phyloP scores from a whole-genome alignment of 2,888 invertebrate species.

The Pelosia muscerda region DNA sequence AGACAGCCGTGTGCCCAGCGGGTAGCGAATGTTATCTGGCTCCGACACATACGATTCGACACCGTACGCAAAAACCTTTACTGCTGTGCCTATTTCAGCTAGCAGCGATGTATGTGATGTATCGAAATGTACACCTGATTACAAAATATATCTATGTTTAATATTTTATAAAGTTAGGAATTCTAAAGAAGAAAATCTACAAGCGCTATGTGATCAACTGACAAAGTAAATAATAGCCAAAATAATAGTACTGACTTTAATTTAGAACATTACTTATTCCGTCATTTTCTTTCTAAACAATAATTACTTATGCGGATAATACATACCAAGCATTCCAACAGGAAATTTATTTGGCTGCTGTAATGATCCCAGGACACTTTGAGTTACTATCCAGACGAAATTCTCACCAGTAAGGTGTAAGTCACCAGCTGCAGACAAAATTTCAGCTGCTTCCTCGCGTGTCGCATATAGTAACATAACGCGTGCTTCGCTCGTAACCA shows the following conservation, averaged over 20 bases:
- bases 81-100: conserved; percentile 95
- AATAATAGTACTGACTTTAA: too few relatives aligned
- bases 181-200: too few relatives aligned
- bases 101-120: conserved; percentile 94
- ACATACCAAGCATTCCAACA: conserved; percentile 95
- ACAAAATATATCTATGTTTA: background rate
- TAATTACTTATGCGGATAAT: background rate
- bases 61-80: conserved; percentile 96
- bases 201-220: too few relatives aligned
- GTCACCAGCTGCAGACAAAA: conserved; percentile 91
- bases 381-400: conserved; percentile 98
- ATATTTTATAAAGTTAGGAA: background rate
- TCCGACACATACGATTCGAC: conserved; percentile 95
- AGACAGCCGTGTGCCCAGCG: conserved; percentile 91
- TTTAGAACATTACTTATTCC: too few relatives aligned
- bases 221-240: too few relatives aligned
- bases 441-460: conserved; percentile 94
- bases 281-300: background rate
- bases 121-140: conserved; percentile 95
- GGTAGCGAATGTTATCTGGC: conserved; percentile 89
- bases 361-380: conserved; percentile 95
- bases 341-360: conserved; percentile 91
- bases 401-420: conserved; percentile 95
- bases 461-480: conserved; percentile 97
- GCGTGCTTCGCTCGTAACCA: conserved; percentile 96